These are phyloP conservation scores for Galeopterus variegatus DNA, from an alignment of 2,113 vertebrate species.

Conservation along the genomic window DNA sequence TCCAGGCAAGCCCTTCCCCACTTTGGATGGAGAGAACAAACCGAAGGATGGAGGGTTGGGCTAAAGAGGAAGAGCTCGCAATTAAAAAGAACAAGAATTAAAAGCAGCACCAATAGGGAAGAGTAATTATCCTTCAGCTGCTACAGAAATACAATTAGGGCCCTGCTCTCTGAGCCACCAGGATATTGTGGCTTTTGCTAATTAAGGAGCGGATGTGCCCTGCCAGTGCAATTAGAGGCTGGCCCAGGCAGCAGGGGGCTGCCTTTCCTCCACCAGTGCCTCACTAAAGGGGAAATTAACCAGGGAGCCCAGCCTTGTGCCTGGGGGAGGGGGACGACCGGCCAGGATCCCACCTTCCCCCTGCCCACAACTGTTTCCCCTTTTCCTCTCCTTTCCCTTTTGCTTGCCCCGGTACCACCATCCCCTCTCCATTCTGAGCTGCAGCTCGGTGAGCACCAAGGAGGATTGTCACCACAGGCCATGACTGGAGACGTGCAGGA, in stretches of 20 bases:
- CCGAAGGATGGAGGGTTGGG: not conserved
- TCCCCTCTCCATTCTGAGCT: not conserved
- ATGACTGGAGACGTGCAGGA: not conserved
- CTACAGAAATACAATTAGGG: slow-evolving; percentile 91
- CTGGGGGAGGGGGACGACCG: not conserved
- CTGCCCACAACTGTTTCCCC: not conserved
- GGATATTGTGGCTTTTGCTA: slow-evolving; percentile 91
- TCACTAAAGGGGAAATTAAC: slow-evolving; percentile 86
- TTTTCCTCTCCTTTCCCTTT: not conserved
- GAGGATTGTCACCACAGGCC: not conserved
- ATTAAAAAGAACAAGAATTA: slow-evolving; percentile 81
- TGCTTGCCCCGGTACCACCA: not conserved
- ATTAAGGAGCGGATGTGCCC: slow-evolving; percentile 92
- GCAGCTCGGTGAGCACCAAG: not conserved
- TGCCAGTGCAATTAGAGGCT: slow-evolving; percentile 89
- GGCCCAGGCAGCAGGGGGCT: slow-evolving; percentile 86
- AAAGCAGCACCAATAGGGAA: slow-evolving; percentile 86
- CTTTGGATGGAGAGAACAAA: slow-evolving; percentile 13
- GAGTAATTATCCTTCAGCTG: slow-evolving; percentile 90
- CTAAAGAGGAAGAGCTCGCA: slow-evolving; percentile 61
- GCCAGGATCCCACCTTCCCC: not conserved
- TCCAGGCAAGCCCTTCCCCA: not conserved
- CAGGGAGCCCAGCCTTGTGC: not conserved
- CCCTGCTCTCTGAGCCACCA: slow-evolving; percentile 86
- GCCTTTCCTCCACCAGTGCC: slow-evolving; percentile 84